Base-by-base conservation (phyloP, 2,888 invertebrate genomes). In the Strigamia crassipes region DNA sequence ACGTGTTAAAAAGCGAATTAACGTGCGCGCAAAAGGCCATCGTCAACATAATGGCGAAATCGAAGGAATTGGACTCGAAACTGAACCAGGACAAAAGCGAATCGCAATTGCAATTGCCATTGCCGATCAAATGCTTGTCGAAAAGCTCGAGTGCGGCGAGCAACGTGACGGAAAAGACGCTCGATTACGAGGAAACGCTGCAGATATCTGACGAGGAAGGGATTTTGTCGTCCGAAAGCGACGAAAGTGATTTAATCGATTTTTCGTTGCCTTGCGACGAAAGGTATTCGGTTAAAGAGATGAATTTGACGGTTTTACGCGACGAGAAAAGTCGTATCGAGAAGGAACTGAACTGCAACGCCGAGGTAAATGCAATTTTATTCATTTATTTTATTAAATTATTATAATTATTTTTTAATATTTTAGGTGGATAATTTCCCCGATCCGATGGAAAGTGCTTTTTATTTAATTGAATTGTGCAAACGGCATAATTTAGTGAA, bases 371-470 rank as follows among this genome's bases (percentile, higher is more conserved):
- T 18, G 18, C 5, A 23, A 21, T 15, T 15, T 23, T 31, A 66
- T 27, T 66, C 9, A 21, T 66, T 66, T 66, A 12, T 66, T 23
- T 66, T n/a, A n/a, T n/a, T n/a, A n/a, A n/a, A n/a, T 9, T 66
- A 9, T 15, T 51, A 8, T 51, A 1, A 1, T 15, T 56, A 56
- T 21, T 56, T 56, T 46, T 46, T 5, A 2, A 4, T 10, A 6
- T 56, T 82, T 27, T 18, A 82, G 82, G 82, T 79, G 12, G 79
- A 79, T 15, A 15, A 56, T 46, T 82, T 82, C 56, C 82, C 82
- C 8, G 82, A 82, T 79, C 82, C 82, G 18, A 78, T 79, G 4
- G 79, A 82, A 51, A 46, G 46, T 51, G 80, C 80, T 2, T 21
- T 46, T 13, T 18, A 31, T 42, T 51, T 80, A 27, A n/a, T 80